Base-by-base conservation (phyloP, 2,113 vertebrate species). In the Hemicordylus capensis region DNA sequence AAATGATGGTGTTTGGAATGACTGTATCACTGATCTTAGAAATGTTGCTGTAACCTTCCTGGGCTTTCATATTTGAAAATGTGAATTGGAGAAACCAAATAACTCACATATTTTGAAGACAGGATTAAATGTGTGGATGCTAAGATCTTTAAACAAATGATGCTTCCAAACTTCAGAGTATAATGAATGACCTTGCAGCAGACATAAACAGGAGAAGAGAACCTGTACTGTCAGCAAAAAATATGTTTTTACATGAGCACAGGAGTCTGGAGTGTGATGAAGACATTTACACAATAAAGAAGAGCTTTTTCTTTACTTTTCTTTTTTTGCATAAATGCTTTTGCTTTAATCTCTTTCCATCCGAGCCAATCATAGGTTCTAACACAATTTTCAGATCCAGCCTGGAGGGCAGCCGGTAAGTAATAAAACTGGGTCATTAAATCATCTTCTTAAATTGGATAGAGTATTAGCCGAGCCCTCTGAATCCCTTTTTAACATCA, bases 381-480 rank as follows among this genome's bases (percentile, higher is more conserved):
- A 28, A n/a, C 51, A 72, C 26, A 59, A 54, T 72, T 72, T 61
- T 79, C 46, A 76, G n/a, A 37, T 39, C 56, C 76, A 51, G 54
- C 44, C 66, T 51, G 78, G 34, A 51, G 54, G 22, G 51, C 39
- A 46, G 54, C 76, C 26, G 24, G 26, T 85, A 85, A 85, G 42
- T 39, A 80, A 85, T 54, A 72, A 79, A 51, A 61, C 44, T 42
- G n/a, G 67, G 42, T 63, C 42, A 80, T 39, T 85, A 59, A 61
- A 63, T 85, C 66, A 42, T 70, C 67, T 85, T 72, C 42, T 79
- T 79, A 72, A 85, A 79, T 48, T 72, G 66, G 76, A 79, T 85
- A 79, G 75, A 59, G 75, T 2, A 79, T 79, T 79, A 85, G 76
- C 67, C 28, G 42, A 59, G 56, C 22, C n/a, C 17, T 59, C 42